These are phyloP conservation scores for Nasonovia ribisnigri DNA, from an alignment of 2,888 invertebrate species.

Conservation along the genomic window DNA sequence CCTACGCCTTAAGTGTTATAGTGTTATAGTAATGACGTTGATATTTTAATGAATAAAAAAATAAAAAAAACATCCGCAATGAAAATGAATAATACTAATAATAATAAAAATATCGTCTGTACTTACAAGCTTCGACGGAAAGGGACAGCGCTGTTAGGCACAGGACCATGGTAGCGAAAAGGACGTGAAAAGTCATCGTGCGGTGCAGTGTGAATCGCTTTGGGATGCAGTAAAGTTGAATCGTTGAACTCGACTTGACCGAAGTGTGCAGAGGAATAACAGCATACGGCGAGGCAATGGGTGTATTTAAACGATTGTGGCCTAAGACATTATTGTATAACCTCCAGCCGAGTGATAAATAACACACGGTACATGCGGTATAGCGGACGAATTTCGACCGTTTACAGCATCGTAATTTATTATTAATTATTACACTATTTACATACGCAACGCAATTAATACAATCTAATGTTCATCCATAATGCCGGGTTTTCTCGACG, in stretches of 20 bases:
- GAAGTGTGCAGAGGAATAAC: slow-evolving; percentile 42
- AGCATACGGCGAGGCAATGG: background rate
- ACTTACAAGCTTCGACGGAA: background rate
- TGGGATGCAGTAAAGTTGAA: background rate
- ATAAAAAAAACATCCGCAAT: background rate
- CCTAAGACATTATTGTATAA: background rate
- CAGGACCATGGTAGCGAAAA: background rate
- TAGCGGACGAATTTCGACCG: background rate
- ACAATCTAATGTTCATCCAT: background rate
- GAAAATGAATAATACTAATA: background rate
- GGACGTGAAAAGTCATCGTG: background rate
- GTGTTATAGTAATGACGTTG: background rate
- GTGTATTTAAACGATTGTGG: slow-evolving; percentile 30
- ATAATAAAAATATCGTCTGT: background rate
- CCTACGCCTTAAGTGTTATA: background rate
- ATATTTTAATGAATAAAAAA: background rate
- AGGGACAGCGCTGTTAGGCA: background rate
- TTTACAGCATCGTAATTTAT: background rate
- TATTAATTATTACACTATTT: background rate
- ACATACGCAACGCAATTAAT: no score
- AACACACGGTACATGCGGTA: background rate
- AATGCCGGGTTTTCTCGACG: background rate
- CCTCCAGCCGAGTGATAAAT: background rate
- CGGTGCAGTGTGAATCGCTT: background rate
- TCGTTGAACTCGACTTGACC: slow-evolving; percentile 44